A percentile compares a stretch with the other conserved stretches of the same genome.
Conservation (phyloP, 2,888 invertebrate species). For the Acrobasis repandana region DNA sequence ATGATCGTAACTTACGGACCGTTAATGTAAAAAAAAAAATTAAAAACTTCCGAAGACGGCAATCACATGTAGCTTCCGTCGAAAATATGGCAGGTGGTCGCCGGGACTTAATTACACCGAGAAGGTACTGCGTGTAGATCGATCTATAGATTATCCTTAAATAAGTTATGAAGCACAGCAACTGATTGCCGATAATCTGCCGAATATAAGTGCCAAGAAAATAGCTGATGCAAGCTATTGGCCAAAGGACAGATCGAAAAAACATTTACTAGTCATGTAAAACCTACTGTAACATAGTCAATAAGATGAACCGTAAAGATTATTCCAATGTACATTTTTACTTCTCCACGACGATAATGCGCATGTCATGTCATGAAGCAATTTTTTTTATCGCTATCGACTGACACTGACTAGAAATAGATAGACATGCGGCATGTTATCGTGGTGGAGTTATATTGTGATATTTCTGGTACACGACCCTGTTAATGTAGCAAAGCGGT, state of each 20-base stretch:
- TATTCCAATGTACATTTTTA: conserved; percentile 30
- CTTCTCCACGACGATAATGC: too few relatives aligned
- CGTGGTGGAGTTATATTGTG: conserved; percentile 42
- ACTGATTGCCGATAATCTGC: background rate
- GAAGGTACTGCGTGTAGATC: too few relatives aligned
- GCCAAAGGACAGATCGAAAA: conserved; percentile 18
- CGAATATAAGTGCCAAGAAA: background rate
- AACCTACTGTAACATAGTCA: conserved; percentile 39
- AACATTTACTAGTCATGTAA: conserved; percentile 46
- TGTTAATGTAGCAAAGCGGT: conserved; percentile 23
- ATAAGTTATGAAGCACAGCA: background rate
- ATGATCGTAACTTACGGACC: too few relatives aligned
- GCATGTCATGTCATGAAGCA: too few relatives aligned
- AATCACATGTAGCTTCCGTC: too few relatives aligned
- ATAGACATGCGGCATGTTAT: too few relatives aligned
- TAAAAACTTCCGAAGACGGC: too few relatives aligned
- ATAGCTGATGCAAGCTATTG: background rate
- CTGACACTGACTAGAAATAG: too few relatives aligned
- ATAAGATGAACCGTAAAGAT: conserved; percentile 35
- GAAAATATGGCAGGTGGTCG: too few relatives aligned
- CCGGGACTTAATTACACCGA: background rate
- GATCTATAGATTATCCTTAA: too few relatives aligned
- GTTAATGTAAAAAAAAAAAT: too few relatives aligned
- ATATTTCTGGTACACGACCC: conserved; percentile 47
- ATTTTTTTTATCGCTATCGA: too few relatives aligned